Evolutionary conservation across 2,888 invertebrate genomes (phyloP), one percentile per base, ranked within the genome.

Genomic region (Artemia sinica): DNA sequence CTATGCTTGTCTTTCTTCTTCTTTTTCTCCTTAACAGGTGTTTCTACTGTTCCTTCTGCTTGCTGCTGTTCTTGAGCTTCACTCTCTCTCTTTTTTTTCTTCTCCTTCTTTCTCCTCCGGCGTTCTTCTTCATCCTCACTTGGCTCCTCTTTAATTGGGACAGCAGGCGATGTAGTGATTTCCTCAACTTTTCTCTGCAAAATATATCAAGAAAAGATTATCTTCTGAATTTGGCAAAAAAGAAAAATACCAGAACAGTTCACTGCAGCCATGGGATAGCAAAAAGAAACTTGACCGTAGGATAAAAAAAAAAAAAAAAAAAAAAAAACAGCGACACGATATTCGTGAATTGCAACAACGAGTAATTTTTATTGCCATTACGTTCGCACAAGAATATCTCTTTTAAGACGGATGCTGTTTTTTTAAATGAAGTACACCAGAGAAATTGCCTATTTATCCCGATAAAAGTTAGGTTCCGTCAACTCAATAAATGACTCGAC

Each of bases 61-160:
- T 71, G 72, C 50, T 66, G 69, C 48, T 73, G 72, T 50, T 71
- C 74, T 66, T 73, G 72, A 10, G 69, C 70, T 71, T 74, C 73
- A 14, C 73, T 73, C 65, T 81, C 81, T 72, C 82, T 84, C 75
- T 82, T 82, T 74, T 83, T 84, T 76, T 83, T 85, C 77, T 85
- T 85, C 77, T 83, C 84, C 77, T 84, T 84, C 74, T 84, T 84
- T 77, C 84, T 84, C 74, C 83, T 81, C 0, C 79, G 76, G 72
- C 80, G 81, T 7, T 78, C 76, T 50, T 70, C 70, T n/a, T 72
- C 73, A 50, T 71, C 72, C 8, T 71, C 74, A 8, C 68, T 71
- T 1, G 69, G 69, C 1, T 68, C 70, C 52, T 65, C 71, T 69
- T 73, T 81, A 49, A 80, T 78, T 49, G 72, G 71, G 70, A 72